phyloP scores from a whole-genome alignment of 2,113 vertebrate genomes.

The Rhabdornis inornatus region DNA sequence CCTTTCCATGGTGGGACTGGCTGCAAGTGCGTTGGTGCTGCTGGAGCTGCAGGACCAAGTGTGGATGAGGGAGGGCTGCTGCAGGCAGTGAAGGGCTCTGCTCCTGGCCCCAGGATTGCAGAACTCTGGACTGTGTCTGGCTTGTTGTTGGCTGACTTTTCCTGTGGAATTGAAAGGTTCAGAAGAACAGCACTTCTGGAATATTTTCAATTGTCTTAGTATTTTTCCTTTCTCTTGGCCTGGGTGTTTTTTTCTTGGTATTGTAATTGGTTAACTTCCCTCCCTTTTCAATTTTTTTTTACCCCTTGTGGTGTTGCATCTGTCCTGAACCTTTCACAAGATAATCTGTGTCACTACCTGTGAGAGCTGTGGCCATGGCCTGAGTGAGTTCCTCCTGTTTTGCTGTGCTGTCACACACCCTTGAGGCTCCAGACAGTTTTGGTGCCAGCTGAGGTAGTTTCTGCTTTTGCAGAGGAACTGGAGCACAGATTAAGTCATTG shows the following conservation, averaged over 20 bases:
- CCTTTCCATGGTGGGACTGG: background rate
- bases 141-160: background rate
- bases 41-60: too few relatives aligned
- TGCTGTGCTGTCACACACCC: background rate
- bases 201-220: background rate
- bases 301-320: background rate
- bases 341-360: background rate
- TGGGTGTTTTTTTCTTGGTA: background rate
- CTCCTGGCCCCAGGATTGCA: background rate
- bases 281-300: background rate
- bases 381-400: background rate
- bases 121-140: background rate
- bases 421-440: fast-evolving
- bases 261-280: background rate
- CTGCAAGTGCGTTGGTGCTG: fast-evolving
- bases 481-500: background rate
- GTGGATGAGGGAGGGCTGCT: background rate
- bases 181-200: background rate
- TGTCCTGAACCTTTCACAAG: background rate
- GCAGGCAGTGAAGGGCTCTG: background rate
- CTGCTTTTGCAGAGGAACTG: background rate
- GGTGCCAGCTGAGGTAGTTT: background rate
- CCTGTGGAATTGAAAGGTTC: background rate
- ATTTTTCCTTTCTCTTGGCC: background rate
- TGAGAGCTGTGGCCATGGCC: fast-evolving